Conservation (phyloP, 2,888 invertebrate species). For the Lysandra bellargus region DNA sequence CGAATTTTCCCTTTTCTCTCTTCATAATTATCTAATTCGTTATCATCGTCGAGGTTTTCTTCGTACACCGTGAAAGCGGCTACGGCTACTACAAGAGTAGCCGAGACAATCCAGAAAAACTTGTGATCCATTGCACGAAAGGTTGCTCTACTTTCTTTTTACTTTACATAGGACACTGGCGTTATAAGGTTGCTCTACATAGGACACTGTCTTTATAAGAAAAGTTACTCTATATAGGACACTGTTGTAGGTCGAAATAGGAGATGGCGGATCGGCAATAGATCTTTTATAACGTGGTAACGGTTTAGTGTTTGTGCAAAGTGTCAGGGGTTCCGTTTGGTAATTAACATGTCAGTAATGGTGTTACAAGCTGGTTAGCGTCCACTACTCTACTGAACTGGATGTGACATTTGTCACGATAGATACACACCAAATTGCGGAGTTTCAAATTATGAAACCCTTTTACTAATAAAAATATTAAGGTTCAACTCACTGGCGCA, state of each 20-base stretch:
- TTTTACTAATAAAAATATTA: too few species aligned
- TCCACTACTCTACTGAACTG: slow-evolving; percentile 12
- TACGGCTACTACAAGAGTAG: slow-evolving; percentile 48
- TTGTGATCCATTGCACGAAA: slow-evolving; percentile 51
- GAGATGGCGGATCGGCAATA: slow-evolving; percentile 47
- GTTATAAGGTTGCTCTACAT: too few species aligned
- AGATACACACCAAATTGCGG: background rate
- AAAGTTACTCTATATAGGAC: slow-evolving; percentile 31
- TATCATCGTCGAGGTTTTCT: slow-evolving; percentile 46
- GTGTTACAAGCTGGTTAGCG: slow-evolving; percentile 42
- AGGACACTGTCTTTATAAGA: too few species aligned
- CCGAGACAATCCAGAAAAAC: slow-evolving; percentile 50
- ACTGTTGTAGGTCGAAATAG: slow-evolving; percentile 52
- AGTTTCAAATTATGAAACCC: too few species aligned
- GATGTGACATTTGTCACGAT: slow-evolving; percentile 32
- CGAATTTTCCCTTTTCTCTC: slow-evolving; percentile 63
- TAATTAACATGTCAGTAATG: slow-evolving; percentile 58
- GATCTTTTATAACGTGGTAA: slow-evolving; percentile 70
- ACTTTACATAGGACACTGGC: too few species aligned
- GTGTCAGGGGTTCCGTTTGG: slow-evolving; percentile 68
- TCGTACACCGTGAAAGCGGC: slow-evolving; percentile 54
- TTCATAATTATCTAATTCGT: slow-evolving; percentile 44
- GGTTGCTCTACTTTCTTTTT: too few species aligned
- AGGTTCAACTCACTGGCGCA: too few species aligned
- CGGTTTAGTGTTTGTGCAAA: slow-evolving; percentile 67